Evolutionary conservation across 2,797 vertebrate species (phyloP), one percentile per base, ranked within the genome.

Genomic region (Labroides dimidiatus): DNA sequence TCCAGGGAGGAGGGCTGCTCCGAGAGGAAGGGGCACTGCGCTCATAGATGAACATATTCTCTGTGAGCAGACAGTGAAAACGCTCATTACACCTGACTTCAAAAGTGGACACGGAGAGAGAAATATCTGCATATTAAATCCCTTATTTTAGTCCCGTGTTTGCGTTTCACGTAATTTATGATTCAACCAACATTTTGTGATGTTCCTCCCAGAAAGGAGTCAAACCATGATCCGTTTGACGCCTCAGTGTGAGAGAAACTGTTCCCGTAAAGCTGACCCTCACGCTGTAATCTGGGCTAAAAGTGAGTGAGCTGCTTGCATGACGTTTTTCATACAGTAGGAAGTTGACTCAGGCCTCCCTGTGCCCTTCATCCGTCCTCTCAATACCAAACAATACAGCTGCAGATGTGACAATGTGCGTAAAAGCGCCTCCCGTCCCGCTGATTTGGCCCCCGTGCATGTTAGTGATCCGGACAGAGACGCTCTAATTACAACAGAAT

Each of bases 401-500:
- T 59, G 72, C 77, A 75, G 51, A 77, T 58, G 77, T 65, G 68
- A 62, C 76, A 65, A 69, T 39, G 76, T 42, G 77, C 70, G 49
- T 73, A 44, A 74, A 72, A 41, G 71, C 69, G 54, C 20, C 72
- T 65, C 53, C 47, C 68, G 63, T 58, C 49, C 42, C 33, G 20
- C 49, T 72, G 63, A 67, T 69, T 41, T 71, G 72, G 75, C 49
- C 50, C 69, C 66, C 4, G 65, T 24, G 16, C 50, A 33, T 64
- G 73, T 76, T 79, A 87, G 41, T 56, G 70, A 80, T 84, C 74
- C 68, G 53, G 42, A 14, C 61, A 52, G 23, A 65, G 49, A 57
- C 55, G 59, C 75, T 84, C 80, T 84, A 81, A 85, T 90, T 82
- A 80, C 84, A 80, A 83, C 71, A 79, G 12, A 83, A 82, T 64